These are phyloP conservation scores for Lasius platythorax DNA, from an alignment of 2,888 invertebrate genomes.

Conservation along the genomic window DNA sequence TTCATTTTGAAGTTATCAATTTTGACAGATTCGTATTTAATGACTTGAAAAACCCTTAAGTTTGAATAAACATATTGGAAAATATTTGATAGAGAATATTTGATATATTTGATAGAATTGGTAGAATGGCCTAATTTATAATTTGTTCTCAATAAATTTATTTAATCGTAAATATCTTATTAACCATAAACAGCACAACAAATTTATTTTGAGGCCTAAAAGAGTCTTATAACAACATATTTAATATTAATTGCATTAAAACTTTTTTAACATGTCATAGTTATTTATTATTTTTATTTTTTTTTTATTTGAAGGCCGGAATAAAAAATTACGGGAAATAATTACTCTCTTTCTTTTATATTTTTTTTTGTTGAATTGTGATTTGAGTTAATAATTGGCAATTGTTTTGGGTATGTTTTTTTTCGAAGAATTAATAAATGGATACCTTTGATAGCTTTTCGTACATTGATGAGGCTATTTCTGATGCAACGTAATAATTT, in stretches of 20 bases:
- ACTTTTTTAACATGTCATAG: neutral
- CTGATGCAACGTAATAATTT: conserved; percentile 91
- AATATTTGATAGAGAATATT: no score
- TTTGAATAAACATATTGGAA: no score
- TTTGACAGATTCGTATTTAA: no score
- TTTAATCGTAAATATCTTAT: no score
- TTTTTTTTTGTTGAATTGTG: neutral
- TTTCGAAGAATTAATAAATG: neutral
- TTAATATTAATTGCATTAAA: neutral
- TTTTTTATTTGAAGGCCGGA: neutral
- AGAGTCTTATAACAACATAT: neutral
- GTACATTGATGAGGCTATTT: conserved; percentile 91
- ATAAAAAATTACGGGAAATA: neutral
- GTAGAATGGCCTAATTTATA: no score
- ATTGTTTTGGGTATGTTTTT: neutral
- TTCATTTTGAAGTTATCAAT: no score
- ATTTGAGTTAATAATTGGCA: conserved; percentile 5
- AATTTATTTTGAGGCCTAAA: no score
- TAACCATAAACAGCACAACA: no score
- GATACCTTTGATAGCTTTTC: conserved; percentile 95
- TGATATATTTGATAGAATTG: no score
- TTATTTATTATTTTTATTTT: neutral
- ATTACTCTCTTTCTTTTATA: neutral
- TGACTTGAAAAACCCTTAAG: no score
- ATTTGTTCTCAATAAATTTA: no score